These are phyloP conservation scores for Trachops cirrhosus DNA, from an alignment of 2,797 vertebrate species.

Conservation along the genomic window DNA sequence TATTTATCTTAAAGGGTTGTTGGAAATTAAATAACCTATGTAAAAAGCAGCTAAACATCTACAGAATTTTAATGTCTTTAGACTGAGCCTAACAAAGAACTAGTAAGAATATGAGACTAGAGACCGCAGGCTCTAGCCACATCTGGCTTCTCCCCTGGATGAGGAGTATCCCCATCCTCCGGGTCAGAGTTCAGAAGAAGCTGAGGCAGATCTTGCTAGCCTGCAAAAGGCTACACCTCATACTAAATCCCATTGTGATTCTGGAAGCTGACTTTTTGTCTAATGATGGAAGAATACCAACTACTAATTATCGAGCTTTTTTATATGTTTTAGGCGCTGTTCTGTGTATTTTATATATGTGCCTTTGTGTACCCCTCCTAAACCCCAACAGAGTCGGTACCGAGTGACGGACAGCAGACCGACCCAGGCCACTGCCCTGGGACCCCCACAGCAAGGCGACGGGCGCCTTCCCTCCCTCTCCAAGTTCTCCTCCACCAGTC, in stretches of 20 bases:
- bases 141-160: background rate
- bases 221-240: background rate
- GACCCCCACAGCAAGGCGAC: background rate
- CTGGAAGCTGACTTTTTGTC: background rate
- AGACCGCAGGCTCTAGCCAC: background rate
- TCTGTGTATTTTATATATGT: background rate
- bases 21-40: background rate
- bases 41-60: background rate
- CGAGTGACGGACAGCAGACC: background rate
- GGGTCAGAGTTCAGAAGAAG: background rate
- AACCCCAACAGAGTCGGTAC: background rate
- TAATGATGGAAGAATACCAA: background rate
- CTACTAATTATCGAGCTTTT: background rate
- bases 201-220: background rate
- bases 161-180: background rate
- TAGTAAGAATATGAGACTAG: background rate
- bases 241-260: background rate
- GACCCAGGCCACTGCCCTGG: background rate
- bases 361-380: background rate
- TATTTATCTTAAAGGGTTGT: background rate
- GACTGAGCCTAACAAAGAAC: background rate
- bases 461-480: background rate
- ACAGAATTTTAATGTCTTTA: background rate
- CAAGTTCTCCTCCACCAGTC: background rate
- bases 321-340: background rate